Evolutionary conservation across 2,113 vertebrate species (phyloP), one percentile per base, ranked within the genome.

Genomic region (Paramormyrops kingsleyae): DNA sequence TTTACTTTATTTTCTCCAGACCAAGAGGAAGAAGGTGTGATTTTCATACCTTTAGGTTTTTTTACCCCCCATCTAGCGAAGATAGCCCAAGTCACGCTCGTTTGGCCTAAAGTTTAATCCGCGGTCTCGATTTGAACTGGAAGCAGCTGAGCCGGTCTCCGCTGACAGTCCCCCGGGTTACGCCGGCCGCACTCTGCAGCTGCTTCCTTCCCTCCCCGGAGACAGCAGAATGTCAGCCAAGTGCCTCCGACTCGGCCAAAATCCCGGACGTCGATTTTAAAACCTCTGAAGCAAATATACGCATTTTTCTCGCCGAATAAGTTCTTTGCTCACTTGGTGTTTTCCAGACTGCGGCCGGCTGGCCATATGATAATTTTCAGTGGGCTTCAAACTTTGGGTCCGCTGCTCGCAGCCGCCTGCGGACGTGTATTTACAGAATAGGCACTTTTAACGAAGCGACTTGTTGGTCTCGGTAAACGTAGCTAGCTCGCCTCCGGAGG

Each of bases 401-500:
- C 62, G 27, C 70, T 13, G 47, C 47, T 77, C 4, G 49, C 70
- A 12, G 70, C 24, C 87, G 80, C 88, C 89, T 88, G 90, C 91
- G 91, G 91, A 91, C 90, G 86, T 87, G 90, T 90, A 89, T 47
- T 84, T 10, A 21, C 83, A 80, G 88, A 85, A 93, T 92, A 93
- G 95, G 95, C 95, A 92, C 93, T 93, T 94, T 77, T 77, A 35
- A 39, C 15, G 31, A 77, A 35, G 74, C 74, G 31, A 80, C 74
- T 80, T 80, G 74, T 80, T 80, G 62, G 62, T 70, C 62, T 70
- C 62, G n/a, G 93, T 94, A 92, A 91, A 92, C 92, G 91, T 93
- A 88, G 93, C 91, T 93, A 92, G 93, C 90, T 93, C 74, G 87
- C 89, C 91, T 93, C 93, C 92, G 92, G 92, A 92, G 94, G 92